Evolutionary conservation across 1,140 invertebrate species (phyloP), one percentile per base, ranked within the genome.

Genomic region (Helicoverpa zea): DNA sequence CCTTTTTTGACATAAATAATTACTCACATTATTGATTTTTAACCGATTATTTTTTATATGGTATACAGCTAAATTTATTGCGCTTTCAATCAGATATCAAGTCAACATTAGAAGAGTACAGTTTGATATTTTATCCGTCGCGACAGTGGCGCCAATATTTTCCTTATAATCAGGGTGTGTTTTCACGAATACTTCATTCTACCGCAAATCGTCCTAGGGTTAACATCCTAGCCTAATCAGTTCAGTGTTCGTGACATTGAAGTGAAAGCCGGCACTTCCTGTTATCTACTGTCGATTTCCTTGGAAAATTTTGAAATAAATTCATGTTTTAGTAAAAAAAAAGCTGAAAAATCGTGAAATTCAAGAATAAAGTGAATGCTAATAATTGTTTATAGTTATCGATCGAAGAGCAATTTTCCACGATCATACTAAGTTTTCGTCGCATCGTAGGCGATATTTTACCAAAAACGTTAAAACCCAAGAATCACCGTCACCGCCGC

Each of bases 161-260:
- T 94, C 94, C 90, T 92, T 95, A 95, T 95, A 94, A 86, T 94
- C 91, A 91, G 92, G 88, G 91, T 92, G 90, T 91, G 88, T 94
- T 95, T 95, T 95, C 92, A 93, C 87, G 90, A 91, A 92, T 92
- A 90, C 94, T 88, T 94, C 94, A 95, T 92, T 95, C 92, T 88
- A 90, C 89, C 79, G 88, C 89, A 94, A 94, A 89, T 91, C 94
- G 91, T 94, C 91, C 88, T 91, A 91, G 91, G 89, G 94, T 94
- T 85, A 94, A 94, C 94, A 95, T 89, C 89, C 87, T 86, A 84
- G 80, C 85, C 80, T 86, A 89, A 91, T 85, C 85, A 86, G 84
- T 88, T 80, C 81, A 87, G 85, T 86, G 89, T 85, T 80, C 81
- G 92, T 93, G 91, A 94, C 91, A 93, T 92, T 92, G 90, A 91